Percentiles rank a stretch among this genome's conserved stretches.
Conservation (phyloP, 2,888 invertebrate genomes). For the Patella depressa region DNA sequence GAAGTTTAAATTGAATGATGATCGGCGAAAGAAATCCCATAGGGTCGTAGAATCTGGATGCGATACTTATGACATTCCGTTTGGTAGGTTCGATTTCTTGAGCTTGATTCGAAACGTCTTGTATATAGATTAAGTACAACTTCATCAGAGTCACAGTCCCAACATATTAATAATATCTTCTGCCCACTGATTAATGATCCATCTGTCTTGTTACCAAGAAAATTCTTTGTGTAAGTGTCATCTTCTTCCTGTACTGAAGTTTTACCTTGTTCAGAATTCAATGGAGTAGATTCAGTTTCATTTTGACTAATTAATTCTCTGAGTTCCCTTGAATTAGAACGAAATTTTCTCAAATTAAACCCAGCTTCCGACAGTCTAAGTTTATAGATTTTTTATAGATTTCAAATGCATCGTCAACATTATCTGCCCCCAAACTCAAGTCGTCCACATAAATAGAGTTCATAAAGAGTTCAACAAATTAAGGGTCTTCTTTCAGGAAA, state of each 20-base stretch:
- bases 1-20: background rate
- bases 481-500: background rate
- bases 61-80: background rate
- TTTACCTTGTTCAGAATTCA: too few relatives aligned
- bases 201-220: too few relatives aligned
- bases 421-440: background rate
- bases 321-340: background rate
- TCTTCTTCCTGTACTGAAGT: too few relatives aligned
- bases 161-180: too few relatives aligned
- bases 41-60: background rate
- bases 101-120: background rate
- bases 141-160: too few relatives aligned
- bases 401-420: background rate
- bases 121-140: too few relatives aligned
- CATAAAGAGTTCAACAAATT: background rate
- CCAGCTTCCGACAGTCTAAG: background rate
- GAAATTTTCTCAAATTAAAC: slow-evolving; percentile 3
- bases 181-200: too few relatives aligned
- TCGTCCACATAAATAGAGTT: background rate
- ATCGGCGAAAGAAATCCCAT: slow-evolving; percentile 7
- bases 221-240: too few relatives aligned
- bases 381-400: background rate
- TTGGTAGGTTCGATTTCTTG: background rate
- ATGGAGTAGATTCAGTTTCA: too few relatives aligned
- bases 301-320: background rate